Conservation (phyloP, 2,797 vertebrate genomes). For the Percopsis omiscomaycus region DNA sequence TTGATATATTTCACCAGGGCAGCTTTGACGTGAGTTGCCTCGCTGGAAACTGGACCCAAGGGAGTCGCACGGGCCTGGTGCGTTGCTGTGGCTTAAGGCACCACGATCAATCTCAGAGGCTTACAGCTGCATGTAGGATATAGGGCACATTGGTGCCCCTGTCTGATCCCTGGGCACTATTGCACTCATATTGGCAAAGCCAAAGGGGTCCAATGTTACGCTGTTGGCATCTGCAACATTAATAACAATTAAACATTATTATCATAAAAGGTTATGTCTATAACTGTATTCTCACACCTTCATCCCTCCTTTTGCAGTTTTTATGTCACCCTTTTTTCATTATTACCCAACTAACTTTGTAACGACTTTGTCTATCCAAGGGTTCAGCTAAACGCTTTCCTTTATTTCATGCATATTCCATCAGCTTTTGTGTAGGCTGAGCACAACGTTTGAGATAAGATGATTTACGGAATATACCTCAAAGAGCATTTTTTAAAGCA, state of each 20-base stretch:
- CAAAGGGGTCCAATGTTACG: too few species aligned
- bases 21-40: conserved; percentile 50
- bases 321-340: background rate
- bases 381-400: background rate
- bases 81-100: conserved; percentile 23
- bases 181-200: too few species aligned
- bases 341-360: background rate
- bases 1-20: conserved; percentile 69
- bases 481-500: conserved; percentile 7
- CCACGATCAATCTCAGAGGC: conserved; percentile 15
- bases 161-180: too few species aligned
- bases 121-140: conserved; percentile 8
- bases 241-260: too few species aligned
- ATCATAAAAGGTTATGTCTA: too few species aligned
- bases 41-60: conserved; percentile 35
- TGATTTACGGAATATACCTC: conserved; percentile 8
- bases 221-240: too few species aligned
- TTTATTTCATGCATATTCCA: background rate
- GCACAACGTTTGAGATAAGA: background rate
- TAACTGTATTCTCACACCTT: too few species aligned
- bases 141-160: too few species aligned
- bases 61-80: conserved; percentile 6
- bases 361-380: background rate
- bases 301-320: too few species aligned
- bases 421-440: background rate